Evolutionary conservation across 2,797 vertebrate species (phyloP).

Genomic region (Synanceia verrucosa): DNA sequence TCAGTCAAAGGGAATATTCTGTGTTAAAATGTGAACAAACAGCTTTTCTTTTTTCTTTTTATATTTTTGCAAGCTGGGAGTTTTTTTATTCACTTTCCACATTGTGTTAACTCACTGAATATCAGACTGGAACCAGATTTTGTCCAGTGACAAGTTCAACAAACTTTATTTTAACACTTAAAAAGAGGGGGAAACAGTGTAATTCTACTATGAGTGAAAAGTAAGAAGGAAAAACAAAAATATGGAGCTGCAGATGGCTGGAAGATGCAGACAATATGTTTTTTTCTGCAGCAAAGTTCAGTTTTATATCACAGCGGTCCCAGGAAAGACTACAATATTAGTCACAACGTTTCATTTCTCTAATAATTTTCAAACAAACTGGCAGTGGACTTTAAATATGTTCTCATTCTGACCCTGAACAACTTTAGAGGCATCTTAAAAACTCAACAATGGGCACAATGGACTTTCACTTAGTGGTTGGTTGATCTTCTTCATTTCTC

Average conservation of each 20-base stretch:
- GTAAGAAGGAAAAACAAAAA: not conserved
- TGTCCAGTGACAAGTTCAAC: not conserved
- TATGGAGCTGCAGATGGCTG: not conserved
- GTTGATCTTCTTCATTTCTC: constrained; percentile 49
- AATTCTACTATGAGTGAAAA: not conserved
- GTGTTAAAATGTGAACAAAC: constrained; percentile 21
- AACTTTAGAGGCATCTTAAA: too few relatives aligned
- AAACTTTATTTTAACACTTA: not conserved
- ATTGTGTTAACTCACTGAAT: not conserved
- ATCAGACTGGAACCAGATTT: not conserved
- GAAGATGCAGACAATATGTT: not conserved
- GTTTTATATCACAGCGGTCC: not conserved
- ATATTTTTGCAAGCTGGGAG: not conserved
- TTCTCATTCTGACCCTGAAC: too few relatives aligned
- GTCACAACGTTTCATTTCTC: constrained; percentile 3
- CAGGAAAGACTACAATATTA: not conserved
- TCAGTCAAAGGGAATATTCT: constrained; percentile 30
- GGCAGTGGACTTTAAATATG: not conserved
- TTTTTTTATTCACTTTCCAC: not conserved
- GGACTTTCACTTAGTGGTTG: constrained; percentile 15
- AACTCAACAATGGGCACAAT: constrained; percentile 21
- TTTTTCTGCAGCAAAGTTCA: not conserved
- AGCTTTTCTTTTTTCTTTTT: not conserved
- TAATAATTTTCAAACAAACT: not conserved
- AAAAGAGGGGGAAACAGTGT: not conserved